A percentile compares a stretch with the other conserved stretches of the same genome.
These are phyloP conservation scores for Apis mellifera DNA, from an alignment of 1,140 invertebrate genomes.

Conservation along the genomic window DNA sequence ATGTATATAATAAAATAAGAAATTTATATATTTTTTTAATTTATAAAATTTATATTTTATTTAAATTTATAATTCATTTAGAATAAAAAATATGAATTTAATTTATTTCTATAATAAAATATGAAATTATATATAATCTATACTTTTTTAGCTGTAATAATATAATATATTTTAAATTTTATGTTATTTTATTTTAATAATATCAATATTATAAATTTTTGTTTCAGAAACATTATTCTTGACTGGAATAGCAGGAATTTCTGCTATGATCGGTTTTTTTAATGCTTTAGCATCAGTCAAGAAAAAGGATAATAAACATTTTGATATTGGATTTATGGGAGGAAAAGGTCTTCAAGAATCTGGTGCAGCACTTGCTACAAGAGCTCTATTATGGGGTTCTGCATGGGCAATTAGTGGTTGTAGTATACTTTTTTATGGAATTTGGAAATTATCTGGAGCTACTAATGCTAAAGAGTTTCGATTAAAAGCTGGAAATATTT, in stretches of 20 bases:
- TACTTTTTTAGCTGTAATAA: neutral
- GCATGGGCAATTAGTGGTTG: constrained; percentile 92
- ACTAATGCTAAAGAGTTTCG: constrained; percentile 89
- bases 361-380: constrained; percentile 88
- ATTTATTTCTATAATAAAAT: neutral
- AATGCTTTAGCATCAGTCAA: constrained; percentile 88
- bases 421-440: constrained; percentile 89
- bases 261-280: constrained; percentile 91
- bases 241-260: constrained; percentile 88
- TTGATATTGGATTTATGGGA: constrained; percentile 88
- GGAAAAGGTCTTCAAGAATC: constrained; percentile 86
- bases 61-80: neutral
- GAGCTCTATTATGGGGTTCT: constrained; percentile 93
- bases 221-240: constrained; percentile 85
- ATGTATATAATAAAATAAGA: neutral
- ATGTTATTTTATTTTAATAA: too few species aligned
- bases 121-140: neutral
- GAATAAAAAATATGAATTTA: neutral
- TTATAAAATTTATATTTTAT: too few species aligned
- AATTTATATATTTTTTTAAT: neutral
- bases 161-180: constrained; percentile 6
- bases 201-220: neutral
- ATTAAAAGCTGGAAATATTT: constrained; percentile 85
- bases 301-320: constrained; percentile 90
- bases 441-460: constrained; percentile 95